Evolutionary conservation across 2,113 vertebrate species (phyloP).

Genomic region (Gymnobelideus leadbeateri): DNA sequence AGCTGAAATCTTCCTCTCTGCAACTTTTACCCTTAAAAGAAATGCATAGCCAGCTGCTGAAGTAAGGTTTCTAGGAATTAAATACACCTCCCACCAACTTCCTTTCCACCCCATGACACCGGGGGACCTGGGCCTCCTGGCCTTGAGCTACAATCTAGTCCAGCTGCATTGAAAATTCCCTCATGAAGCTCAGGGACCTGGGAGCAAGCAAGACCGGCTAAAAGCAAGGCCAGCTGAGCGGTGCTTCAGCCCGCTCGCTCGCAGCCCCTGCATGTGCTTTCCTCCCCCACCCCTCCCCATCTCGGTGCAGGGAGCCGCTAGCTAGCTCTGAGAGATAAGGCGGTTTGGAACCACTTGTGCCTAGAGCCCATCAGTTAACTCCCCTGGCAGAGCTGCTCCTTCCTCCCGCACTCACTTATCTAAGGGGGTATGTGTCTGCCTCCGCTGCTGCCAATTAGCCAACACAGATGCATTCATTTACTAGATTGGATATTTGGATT

Average conservation of each 20-base stretch:
- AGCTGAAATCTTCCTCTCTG: not conserved
- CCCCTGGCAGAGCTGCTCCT: conserved; percentile 5
- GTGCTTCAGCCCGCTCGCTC: not conserved
- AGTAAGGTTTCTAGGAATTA: conserved; percentile 14
- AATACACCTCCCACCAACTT: not conserved
- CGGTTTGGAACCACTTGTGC: conserved; percentile 42
- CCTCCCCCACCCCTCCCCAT: not conserved
- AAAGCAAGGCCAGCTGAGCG: not conserved
- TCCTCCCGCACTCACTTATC: conserved; percentile 45
- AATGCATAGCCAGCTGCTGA: not conserved
- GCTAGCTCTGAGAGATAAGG: not conserved
- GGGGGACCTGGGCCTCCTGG: not conserved
- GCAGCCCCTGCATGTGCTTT: not conserved
- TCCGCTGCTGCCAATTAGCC: conserved; percentile 42
- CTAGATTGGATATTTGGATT: conserved; percentile 70
- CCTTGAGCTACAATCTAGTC: not conserved
- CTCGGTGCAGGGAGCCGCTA: not conserved
- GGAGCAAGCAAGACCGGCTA: not conserved
- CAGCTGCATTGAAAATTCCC: conserved; percentile 5
- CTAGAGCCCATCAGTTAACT: not conserved
- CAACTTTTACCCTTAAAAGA: not conserved
- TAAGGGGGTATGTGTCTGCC: not conserved
- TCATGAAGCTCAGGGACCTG: not conserved
- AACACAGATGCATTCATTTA: conserved; percentile 41
- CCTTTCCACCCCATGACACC: not conserved